phyloP scores from a whole-genome alignment of 2,113 vertebrate species.

The Micromys minutus region DNA sequence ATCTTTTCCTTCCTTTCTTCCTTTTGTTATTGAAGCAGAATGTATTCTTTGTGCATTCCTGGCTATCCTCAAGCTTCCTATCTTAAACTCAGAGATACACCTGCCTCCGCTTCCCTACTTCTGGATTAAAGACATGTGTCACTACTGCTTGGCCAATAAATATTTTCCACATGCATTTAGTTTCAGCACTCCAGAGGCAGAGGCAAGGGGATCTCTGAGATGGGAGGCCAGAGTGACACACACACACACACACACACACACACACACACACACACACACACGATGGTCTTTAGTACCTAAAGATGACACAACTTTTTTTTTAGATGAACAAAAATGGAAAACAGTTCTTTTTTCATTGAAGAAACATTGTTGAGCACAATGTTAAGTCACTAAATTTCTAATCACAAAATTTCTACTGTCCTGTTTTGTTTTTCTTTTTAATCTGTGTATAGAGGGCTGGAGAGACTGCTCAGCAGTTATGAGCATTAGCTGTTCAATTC shows the following conservation, averaged over 20 bases:
- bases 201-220: background rate
- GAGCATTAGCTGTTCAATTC: background rate
- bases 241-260: no score
- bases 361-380: conserved; percentile 18
- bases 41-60: no score
- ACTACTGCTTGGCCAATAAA: background rate
- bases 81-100: no score
- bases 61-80: no score
- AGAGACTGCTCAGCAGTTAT: background rate
- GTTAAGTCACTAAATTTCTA: conserved; percentile 24
- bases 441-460: background rate
- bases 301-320: background rate
- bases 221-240: background rate
- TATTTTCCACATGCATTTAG: background rate
- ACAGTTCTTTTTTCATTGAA: background rate
- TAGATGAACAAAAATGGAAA: conserved; percentile 29
- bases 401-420: background rate
- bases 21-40: no score
- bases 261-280: no score
- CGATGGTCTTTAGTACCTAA: conserved; percentile 41
- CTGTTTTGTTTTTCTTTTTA: background rate
- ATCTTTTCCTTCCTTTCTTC: background rate
- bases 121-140: background rate
- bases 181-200: background rate
- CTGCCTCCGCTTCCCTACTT: no score